Evolutionary conservation across 2,797 vertebrate species (phyloP), one percentile per base, ranked within the genome.

Genomic region (Cygnus olor): DNA sequence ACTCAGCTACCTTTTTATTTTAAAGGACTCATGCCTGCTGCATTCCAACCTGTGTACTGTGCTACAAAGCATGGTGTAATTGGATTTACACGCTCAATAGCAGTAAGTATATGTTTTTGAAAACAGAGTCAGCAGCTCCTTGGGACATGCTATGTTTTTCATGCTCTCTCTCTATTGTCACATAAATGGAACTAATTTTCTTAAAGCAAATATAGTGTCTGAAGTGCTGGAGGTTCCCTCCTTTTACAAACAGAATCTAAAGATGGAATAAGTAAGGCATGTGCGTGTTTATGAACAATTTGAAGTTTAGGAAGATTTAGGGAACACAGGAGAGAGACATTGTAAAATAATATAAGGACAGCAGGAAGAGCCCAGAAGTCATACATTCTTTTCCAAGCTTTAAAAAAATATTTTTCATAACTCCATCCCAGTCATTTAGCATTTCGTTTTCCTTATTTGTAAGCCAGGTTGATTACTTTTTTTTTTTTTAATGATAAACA

Each of bases 11-110:
- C 70, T 96, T 96, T 94, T 71, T 92, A 93, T 97, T 77, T 97
- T 97, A 53, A 97, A 99, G 99, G 99, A 57, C 99, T 99, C 93
- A 96, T 99, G 76, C 99, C 99, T 72, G 98, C 98, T 80, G 98
- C 99, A n/a, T 98, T 99, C 57, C 99, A 99, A 94, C 99, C 99
- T 25, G 99, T 99, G 54, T 99, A 99, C 94, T 99, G 98, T 57
- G 99, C 99, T 44, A 99, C 99, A 32, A 99, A 99, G 95, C 98
- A 99, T 11, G 99, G 99, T 30, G 98, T 99, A 57, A 98, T 99
- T 77, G 99, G 99, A 96, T 99, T 99, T 98, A 99, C 99, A 54
- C 98, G 99, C 86, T 99, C 99, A 5, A 98, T 99, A 89, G 99
- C 99, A 85, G 99, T 99, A 97, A 99, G 99, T 97, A 95, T 45